Evolutionary conservation across 1,140 invertebrate species (phyloP).

Genomic region (Drosophila neocordata): DNA sequence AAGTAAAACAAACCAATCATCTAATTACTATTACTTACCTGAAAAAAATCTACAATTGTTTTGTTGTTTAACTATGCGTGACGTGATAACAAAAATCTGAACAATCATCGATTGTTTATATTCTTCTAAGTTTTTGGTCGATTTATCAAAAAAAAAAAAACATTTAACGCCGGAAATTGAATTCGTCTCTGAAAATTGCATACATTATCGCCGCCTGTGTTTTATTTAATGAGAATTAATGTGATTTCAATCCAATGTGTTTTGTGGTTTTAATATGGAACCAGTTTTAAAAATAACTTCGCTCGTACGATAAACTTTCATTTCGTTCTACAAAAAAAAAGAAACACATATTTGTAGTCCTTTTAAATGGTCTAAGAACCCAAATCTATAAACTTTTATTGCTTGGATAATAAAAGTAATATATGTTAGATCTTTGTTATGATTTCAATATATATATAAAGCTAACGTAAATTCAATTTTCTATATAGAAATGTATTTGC

Average conservation of each 20-base stretch:
- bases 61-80: conserved; percentile 48
- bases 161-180: conserved; percentile 68
- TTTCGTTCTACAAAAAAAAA: neutral
- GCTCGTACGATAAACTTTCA: neutral
- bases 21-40: conserved; percentile 20
- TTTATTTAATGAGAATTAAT: conserved; percentile 60
- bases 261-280: conserved; percentile 28
- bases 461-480: no score
- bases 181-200: conserved; percentile 40
- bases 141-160: conserved; percentile 48
- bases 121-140: conserved; percentile 1
- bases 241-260: conserved; percentile 49
- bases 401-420: no score
- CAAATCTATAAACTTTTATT: no score
- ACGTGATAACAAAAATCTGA: conserved; percentile 34
- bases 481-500: no score
- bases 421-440: no score
- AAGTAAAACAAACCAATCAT: conserved; percentile 76
- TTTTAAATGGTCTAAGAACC: no score
- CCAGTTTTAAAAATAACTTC: neutral
- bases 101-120: conserved; percentile 26
- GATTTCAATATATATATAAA: no score
- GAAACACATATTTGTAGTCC: no score
- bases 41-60: conserved; percentile 21
- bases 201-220: conserved; percentile 49